phyloP scores from a whole-genome alignment of 2,888 invertebrate species.

The Rhingia rostrata region DNA sequence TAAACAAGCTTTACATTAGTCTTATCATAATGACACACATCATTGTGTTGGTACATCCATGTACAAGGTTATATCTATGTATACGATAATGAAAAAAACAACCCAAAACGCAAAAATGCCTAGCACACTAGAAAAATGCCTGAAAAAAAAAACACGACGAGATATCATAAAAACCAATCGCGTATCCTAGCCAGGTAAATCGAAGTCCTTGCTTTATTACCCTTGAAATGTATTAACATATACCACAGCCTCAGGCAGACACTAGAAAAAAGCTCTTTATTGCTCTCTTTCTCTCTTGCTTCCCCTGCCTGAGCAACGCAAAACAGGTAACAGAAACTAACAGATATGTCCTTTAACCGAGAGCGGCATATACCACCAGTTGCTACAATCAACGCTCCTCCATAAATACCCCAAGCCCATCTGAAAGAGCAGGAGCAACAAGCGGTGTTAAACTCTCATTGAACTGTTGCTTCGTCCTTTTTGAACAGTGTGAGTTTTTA shows the following conservation, averaged over 20 bases:
- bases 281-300: conserved; percentile 3
- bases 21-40: conserved; percentile 16
- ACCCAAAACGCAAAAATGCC: conserved; percentile 8
- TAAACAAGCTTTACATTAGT: conserved; percentile 37
- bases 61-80: no score
- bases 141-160: not conserved
- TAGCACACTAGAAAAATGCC: not conserved
- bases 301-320: conserved; percentile 8
- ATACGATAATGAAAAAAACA: no score
- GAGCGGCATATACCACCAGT: conserved; percentile 51
- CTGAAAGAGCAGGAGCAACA: conserved; percentile 42
- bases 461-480: conserved; percentile 51
- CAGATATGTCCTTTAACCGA: no score
- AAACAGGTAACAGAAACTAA: not conserved
- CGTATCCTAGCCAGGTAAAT: conserved; percentile 39
- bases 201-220: conserved; percentile 63
- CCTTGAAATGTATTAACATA: conserved; percentile 59
- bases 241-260: not conserved
- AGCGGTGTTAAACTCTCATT: not conserved
- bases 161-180: conserved; percentile 37
- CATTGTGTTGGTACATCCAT: not conserved
- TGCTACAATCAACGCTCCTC: conserved; percentile 24
- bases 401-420: conserved; percentile 38
- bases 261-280: conserved; percentile 4
- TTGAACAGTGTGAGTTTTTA: conserved; percentile 5